Base-by-base conservation (phyloP, 1,140 invertebrate genomes). In the Parasteatoda tepidariorum region DNA sequence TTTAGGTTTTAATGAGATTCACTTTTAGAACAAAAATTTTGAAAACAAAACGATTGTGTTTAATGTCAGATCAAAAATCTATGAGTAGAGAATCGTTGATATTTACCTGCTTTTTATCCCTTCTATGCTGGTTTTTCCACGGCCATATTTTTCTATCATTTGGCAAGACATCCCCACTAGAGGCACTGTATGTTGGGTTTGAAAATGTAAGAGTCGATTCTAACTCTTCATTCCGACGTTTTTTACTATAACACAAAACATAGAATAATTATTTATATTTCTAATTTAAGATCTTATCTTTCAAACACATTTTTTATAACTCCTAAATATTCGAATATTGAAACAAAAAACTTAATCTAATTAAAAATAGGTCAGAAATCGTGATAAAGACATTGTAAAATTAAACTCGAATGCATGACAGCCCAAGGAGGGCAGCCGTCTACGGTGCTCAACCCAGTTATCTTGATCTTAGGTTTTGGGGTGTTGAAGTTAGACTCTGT, bases 151-250 rank as follows among this genome's bases (percentile, higher is more conserved):
- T 83, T 31, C 81, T 62, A 15, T 83, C 81, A 15, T 24, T 13
- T 5, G 81, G 57, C 15, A 55, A 2, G 24, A n/a, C 68, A 75
- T 93, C 92, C 68, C 89, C 89, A 85, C 89, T 90, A 0, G 92
- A 92, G n/a, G 92, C 91, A 85, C 92, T 93, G 86, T 95, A 95
- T 86, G 94, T 94, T 1, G 94, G 94, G 90, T 95, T 95, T 1
- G 93, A 92, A 88, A 94, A 95, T 0, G 93, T 94, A 68, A 94
- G 88, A 0, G 93, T 92, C 57, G 92, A 93, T 76, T 92, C 90
- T 71, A 93, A 90, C 66, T 90, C 91, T 9, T 90, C 90, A 22
- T 86, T 82, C 61, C 92, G 91, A 24, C 91, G 87, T 79, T 92
- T 91, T 82, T 91, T 92, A 22, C 81, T 83, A 33, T 2, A 48